Base-by-base conservation (phyloP, 2,113 vertebrate genomes). In the Phylloscopus trochiloides region DNA sequence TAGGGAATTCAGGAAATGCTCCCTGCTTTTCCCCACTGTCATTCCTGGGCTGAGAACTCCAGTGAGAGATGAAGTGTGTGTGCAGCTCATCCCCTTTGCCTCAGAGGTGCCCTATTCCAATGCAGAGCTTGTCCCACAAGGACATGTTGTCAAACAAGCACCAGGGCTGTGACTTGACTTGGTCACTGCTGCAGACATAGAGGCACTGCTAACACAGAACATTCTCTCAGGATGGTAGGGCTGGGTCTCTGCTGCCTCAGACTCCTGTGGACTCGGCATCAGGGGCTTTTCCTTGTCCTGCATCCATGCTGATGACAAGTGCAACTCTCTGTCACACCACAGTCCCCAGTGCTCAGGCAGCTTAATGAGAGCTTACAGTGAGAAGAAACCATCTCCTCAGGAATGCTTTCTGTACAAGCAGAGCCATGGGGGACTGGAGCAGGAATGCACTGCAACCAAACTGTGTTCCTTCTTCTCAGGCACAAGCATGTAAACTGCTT, bases 181-280 rank as follows among this genome's bases (percentile, higher is more conserved):
- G 0, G 43, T 45, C 0, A 0, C 54, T 70, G 54, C 66, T 67
- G 63, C 1, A 3, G 68, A 81, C 0, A 10, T 45, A 66, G 34
- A 31, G 24, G 9, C 70, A 42, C 40, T 75, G 65, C 40, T 59
- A 16, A 26, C 45, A 40, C 36, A 73, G 32, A 63, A 21, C 48
- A 17, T 22, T 13, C 1, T 50, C 48, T 73, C 31, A 21, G 59
- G 34, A 25, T 62, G 17, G 24, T 20, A 24, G 26, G 48, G 18
- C 32, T 77, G 82, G 17, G 7, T 74, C 45, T 70, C 34, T 0
- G 2, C 36, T 61, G 48, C 43, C 43, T 52, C 7, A 2, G 26
- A 36, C 31, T 32, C 11, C 1, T 0, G 1, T 1, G 2, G 36
- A n/a, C 26, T 62, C 67, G 66, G 42, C 0, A 0, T 12, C 38